Evolutionary conservation across 2,113 vertebrate species (phyloP).

Genomic region (Amia ocellicauda): DNA sequence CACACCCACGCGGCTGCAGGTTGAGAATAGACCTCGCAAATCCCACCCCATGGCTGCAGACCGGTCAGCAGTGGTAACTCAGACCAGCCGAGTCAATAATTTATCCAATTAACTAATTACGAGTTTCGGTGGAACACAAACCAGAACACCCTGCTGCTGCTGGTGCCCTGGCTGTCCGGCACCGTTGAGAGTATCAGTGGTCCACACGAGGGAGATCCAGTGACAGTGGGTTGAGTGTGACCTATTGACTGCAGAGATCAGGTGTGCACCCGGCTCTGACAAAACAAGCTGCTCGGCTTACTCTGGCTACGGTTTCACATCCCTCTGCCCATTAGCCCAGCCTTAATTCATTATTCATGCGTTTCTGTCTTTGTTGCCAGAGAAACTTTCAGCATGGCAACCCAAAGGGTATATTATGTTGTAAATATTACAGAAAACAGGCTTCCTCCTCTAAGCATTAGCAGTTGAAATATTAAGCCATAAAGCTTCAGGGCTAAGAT

Average conservation of each 20-base stretch:
- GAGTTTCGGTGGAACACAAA: too few relatives aligned
- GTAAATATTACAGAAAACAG: conserved; percentile 28
- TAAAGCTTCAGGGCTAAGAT: conserved; percentile 5
- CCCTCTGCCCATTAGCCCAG: conserved; percentile 11
- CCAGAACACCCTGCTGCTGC: too few relatives aligned
- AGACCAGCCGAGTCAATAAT: too few relatives aligned
- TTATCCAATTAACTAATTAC: too few relatives aligned
- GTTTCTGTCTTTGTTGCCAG: conserved; percentile 31
- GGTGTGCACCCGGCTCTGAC: too few relatives aligned
- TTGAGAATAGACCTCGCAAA: too few relatives aligned
- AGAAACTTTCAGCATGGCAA: conserved; percentile 24
- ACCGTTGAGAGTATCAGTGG: too few relatives aligned
- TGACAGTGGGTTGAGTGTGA: background rate
- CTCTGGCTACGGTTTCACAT: background rate
- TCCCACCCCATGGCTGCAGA: too few relatives aligned
- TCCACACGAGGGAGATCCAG: too few relatives aligned
- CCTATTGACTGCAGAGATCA: background rate
- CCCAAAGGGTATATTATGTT: conserved; percentile 37
- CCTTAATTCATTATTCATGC: conserved; percentile 38
- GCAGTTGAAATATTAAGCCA: conserved; percentile 26
- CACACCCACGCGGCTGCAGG: too few relatives aligned
- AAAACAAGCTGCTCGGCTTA: background rate
- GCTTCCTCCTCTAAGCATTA: background rate
- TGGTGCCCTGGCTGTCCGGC: too few relatives aligned
- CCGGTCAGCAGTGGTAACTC: too few relatives aligned